Base-by-base conservation (phyloP, 2,888 invertebrate species). In the Morpho achilles region DNA sequence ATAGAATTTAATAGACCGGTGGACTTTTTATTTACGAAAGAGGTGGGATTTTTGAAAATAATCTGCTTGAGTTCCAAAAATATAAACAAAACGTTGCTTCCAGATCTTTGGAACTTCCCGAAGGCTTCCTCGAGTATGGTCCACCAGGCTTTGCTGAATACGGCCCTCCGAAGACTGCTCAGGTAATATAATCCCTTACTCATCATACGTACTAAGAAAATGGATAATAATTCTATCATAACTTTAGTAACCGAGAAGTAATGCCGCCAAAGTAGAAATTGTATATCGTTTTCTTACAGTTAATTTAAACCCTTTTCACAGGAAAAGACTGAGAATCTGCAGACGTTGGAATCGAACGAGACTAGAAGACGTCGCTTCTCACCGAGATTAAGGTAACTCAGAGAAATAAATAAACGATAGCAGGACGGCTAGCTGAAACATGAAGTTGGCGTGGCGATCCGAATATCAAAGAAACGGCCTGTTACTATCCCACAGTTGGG, bases 131-230 rank as follows among this genome's bases (percentile, higher is more conserved):
- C 1, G 90, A 91, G 62, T 91, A 91, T 51, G 90, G 90, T 16
- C 89, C 88, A 9, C 89, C 89, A 3, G 89, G 89, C 7, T 89
- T 88, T 71, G 81, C 70, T 62, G 87, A 88, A 55, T 89, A 89
- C 56, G 89, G 88, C 60, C 87, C 87, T 2, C 89, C 89, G 1
- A 85, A 84, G 52, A 75, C 68, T 4, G 76, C 74, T 2, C 64
- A 8, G 8, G 22, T 47, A 53, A 9, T 43, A 58, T 49, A 16
- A 9, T 40, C 16, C 9, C 41, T 50, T 50, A 50, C 50, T 39
- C 9, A n/a, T 23, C 9, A 9, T 40, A 40, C 32, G 40, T 50
- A 40, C 3, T 32, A 56, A 3, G 32, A 22, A 45, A 41, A 7
- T 16, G 44, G 9, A 23, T 43, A 43, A 51, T 16, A 43, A 44